phyloP scores from a whole-genome alignment of 2,888 invertebrate species.

The Papilio gigon region DNA sequence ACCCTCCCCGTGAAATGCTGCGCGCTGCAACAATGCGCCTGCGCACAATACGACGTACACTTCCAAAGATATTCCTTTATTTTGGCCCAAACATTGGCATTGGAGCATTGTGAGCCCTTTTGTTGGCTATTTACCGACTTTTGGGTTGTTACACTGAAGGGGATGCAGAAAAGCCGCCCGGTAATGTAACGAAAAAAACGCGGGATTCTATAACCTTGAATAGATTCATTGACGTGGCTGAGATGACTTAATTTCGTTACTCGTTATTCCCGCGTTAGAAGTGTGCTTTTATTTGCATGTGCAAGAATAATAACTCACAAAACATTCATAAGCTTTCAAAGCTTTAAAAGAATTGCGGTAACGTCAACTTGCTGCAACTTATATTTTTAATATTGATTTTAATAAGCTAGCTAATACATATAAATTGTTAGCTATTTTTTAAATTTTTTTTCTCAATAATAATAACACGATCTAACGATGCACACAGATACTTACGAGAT shows the following conservation, averaged over 20 bases:
- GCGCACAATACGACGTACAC: constrained; percentile 68
- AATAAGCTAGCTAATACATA: too few relatives aligned
- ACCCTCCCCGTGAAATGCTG: constrained; percentile 56
- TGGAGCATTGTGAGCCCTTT: constrained; percentile 72
- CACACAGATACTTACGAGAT: too few relatives aligned
- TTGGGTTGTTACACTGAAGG: constrained; percentile 74
- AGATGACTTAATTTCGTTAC: constrained; percentile 50
- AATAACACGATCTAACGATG: too few relatives aligned
- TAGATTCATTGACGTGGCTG: constrained; percentile 59
- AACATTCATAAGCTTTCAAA: neutral
- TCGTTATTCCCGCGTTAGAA: constrained; percentile 42
- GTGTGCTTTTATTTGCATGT: neutral
- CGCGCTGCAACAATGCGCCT: constrained; percentile 61
- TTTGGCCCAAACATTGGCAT: constrained; percentile 80
- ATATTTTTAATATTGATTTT: too few relatives aligned
- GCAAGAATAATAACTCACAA: neutral
- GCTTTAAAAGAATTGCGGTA: too few relatives aligned
- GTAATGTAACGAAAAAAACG: constrained; percentile 55
- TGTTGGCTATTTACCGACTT: constrained; percentile 80
- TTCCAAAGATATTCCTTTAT: constrained; percentile 75
- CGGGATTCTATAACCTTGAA: constrained; percentile 61
- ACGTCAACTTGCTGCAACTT: too few relatives aligned
- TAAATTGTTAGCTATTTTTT: too few relatives aligned
- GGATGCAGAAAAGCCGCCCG: constrained; percentile 60
- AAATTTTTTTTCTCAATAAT: too few relatives aligned